Evolutionary conservation across 2,113 vertebrate species (phyloP).

Genomic region (Erythrolamprus reginae): DNA sequence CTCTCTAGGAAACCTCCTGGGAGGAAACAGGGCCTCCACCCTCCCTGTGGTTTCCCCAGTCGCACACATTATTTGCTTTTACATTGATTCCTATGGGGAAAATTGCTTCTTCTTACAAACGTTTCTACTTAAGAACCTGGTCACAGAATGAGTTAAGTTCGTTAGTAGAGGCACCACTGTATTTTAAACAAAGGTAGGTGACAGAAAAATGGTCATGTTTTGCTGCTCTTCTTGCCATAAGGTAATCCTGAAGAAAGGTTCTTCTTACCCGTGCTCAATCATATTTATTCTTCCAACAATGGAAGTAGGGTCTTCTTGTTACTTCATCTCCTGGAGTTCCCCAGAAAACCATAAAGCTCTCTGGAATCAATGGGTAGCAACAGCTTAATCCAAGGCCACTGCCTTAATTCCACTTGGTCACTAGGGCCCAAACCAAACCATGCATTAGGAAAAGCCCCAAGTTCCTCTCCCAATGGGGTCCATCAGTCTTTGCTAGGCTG

Average conservation of each 20-base stretch:
- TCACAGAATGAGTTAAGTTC: too few species aligned
- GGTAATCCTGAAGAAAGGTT: background rate
- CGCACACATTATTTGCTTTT: too few species aligned
- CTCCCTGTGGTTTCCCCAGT: too few species aligned
- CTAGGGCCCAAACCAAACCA: background rate
- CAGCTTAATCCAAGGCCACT: background rate
- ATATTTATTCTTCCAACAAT: background rate
- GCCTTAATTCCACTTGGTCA: background rate
- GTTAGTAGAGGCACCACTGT: too few species aligned
- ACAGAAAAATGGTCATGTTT: background rate
- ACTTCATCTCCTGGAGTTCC: background rate
- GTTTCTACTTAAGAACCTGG: too few species aligned
- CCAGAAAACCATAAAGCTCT: background rate
- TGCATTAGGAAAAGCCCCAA: background rate
- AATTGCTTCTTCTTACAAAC: too few species aligned
- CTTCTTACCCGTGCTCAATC: background rate
- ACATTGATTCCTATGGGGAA: too few species aligned
- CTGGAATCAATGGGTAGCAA: background rate
- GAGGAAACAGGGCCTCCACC: too few species aligned
- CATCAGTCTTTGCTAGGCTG: background rate
- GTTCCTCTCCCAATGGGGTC: background rate
- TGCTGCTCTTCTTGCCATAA: background rate
- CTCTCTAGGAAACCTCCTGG: too few species aligned
- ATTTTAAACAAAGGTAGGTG: background rate
- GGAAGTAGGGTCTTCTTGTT: background rate